Evolutionary conservation across 2,797 vertebrate genomes (phyloP), one percentile per base, ranked within the genome.

Genomic region (Molossus alvarezi): DNA sequence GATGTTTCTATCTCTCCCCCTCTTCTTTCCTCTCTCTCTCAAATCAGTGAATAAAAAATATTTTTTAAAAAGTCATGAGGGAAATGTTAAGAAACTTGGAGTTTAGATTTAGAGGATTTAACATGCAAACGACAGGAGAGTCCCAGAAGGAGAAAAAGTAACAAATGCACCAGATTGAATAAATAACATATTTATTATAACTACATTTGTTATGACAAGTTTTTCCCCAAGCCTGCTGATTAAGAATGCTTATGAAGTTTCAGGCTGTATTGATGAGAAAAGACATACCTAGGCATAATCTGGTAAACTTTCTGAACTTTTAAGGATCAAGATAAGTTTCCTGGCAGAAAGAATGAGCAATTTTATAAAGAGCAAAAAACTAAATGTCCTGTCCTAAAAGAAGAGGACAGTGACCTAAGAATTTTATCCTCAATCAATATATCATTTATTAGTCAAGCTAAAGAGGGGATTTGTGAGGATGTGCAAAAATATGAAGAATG

Each of bases 11-110:
- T 45, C 6, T 45, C 41, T 45, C 41, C 41, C 41, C 6, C 41
- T 45, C 41, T 45, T 6, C 41, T 45, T 45, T 45, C 41, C 41
- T 45, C 41, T 45, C 41, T 45, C 41, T 45, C 41, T 45, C 5
- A 45, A 45, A 45, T 5, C 41, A 45, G 4, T 45, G 41, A 45
- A 45, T 5, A 45, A 45, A 45, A 45, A 45, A 45, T 45, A 45
- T 48, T 33, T 33, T 33, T 33, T 57, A 51, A 51, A n/a, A 65
- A 33, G 33, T 33, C 33, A n/a, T 25, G 21, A 90, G 25, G 48
- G 29, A 88, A 71, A 96, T 67, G 41, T 86, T 64, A 76, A 72
- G 75, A 82, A 82, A 83, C 27, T 92, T 86, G 21, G 20, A 96
- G 55, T 9, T 83, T 79, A 37, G 23, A 65, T 51, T 11, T 51